Evolutionary conservation across 2,888 invertebrate genomes (phyloP).

Genomic region (Drosophila percnosoma): DNA sequence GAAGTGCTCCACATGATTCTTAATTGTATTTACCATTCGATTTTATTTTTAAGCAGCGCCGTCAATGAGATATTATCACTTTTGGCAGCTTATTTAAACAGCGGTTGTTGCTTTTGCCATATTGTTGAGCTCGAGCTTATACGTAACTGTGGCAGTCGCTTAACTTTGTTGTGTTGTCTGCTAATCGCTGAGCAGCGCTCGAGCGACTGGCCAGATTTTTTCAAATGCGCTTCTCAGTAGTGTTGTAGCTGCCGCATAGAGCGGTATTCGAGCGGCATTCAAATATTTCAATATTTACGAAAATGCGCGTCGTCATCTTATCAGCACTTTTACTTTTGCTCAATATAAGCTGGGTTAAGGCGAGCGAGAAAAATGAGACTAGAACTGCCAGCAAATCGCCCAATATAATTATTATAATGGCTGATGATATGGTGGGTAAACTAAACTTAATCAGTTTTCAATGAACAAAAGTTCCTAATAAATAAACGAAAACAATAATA

Average conservation of each 20-base stretch:
- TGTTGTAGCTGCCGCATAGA: constrained; percentile 37
- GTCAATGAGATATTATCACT: constrained; percentile 69
- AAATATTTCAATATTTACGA: constrained; percentile 12
- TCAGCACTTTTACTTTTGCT: constrained; percentile 64
- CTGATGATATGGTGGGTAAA: constrained; percentile 91
- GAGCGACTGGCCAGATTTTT: constrained; percentile 19
- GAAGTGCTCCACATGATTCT: constrained; percentile 22
- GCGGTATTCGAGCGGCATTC: constrained; percentile 39
- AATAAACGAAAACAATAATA: not conserved
- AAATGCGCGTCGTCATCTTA: constrained; percentile 59
- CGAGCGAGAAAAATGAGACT: constrained; percentile 25
- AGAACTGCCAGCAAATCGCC: constrained; percentile 81
- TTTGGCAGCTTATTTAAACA: constrained; percentile 21
- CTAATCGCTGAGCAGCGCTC: constrained; percentile 24
- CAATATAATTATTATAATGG: constrained; percentile 91
- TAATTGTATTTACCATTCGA: constrained; percentile 4
- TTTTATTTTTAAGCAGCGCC: constrained; percentile 15
- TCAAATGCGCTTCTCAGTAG: constrained; percentile 42
- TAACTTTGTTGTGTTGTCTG: constrained; percentile 12
- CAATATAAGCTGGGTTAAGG: constrained; percentile 41
- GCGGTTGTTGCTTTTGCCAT: constrained; percentile 17
- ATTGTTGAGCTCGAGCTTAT: constrained; percentile 1
- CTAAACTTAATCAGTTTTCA: not conserved
- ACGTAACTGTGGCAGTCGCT: constrained; percentile 13
- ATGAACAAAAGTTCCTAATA: constrained; percentile 7